phyloP scores from a whole-genome alignment of 2,888 invertebrate genomes.

The Achlya flavicornis region DNA sequence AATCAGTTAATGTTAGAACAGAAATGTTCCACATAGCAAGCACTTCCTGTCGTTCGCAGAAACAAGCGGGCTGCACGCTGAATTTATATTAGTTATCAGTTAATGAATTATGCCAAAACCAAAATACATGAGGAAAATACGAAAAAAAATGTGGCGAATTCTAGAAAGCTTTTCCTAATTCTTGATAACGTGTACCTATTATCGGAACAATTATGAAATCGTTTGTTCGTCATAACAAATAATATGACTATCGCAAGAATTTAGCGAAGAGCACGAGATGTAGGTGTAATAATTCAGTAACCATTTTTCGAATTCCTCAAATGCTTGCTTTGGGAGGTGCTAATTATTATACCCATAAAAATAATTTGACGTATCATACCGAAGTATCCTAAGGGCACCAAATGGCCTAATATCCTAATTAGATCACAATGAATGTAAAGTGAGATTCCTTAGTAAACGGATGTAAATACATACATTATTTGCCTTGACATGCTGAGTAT shows the following conservation, averaged over 20 bases:
- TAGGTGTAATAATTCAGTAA: no score
- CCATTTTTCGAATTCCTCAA: no score
- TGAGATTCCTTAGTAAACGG: background rate
- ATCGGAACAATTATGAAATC: no score
- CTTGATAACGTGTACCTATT: background rate
- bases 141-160: background rate
- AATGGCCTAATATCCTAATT: background rate
- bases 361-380: background rate
- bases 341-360: background rate
- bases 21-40: slow-evolving; percentile 36
- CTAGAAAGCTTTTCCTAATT: background rate
- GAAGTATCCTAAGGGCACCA: background rate
- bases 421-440: background rate
- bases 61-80: slow-evolving; percentile 28
- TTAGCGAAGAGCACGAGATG: background rate
- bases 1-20: slow-evolving; percentile 42
- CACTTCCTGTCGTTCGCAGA: slow-evolving; percentile 59
- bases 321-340: background rate
- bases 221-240: background rate
- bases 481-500: background rate
- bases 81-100: slow-evolving; percentile 9
- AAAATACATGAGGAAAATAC: background rate
- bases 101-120: slow-evolving; percentile 1
- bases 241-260: background rate
- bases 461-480: background rate